Percentiles rank a stretch among this genome's conserved stretches.
phyloP scores from a whole-genome alignment of 2,113 vertebrate species.

The Gulo gulo region DNA sequence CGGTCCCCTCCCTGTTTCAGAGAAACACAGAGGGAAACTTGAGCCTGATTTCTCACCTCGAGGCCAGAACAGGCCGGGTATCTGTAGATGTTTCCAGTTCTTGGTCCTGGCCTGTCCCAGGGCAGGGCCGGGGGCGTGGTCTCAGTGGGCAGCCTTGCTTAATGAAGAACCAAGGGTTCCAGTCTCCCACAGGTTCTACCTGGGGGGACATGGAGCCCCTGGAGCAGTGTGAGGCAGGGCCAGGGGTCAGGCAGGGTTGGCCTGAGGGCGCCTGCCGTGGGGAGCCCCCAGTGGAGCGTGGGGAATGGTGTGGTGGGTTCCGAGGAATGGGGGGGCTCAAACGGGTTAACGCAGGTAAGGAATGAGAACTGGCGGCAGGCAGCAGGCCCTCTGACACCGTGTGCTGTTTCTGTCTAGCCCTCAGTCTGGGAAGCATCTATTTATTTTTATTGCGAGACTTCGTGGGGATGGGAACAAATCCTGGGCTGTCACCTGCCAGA shows the following conservation, averaged over 20 bases:
- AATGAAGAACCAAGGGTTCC: fast-evolving
- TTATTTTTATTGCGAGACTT: neutral
- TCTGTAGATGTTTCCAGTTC: neutral
- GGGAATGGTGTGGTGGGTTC: neutral
- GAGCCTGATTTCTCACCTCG: fast-evolving
- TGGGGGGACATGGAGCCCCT: fast-evolving
- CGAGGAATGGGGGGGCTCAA: fast-evolving
- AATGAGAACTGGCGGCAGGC: neutral
- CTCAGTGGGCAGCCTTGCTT: neutral
- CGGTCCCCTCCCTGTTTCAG: neutral
- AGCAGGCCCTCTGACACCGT: neutral
- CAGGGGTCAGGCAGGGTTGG: neutral
- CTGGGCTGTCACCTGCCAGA: neutral
- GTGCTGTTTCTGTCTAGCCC: neutral
- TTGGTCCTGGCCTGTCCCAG: fast-evolving
- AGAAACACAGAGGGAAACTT: neutral
- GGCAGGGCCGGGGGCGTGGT: neutral
- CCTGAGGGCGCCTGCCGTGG: neutral
- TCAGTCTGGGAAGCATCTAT: neutral
- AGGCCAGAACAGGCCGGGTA: fast-evolving
- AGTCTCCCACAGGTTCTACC: too few relatives aligned
- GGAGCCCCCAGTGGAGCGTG: neutral
- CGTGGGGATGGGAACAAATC: neutral
- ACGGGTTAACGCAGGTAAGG: neutral
- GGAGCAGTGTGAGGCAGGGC: fast-evolving